Evolutionary conservation across 2,888 invertebrate genomes (phyloP).

Genomic region (Pandemis corylana): DNA sequence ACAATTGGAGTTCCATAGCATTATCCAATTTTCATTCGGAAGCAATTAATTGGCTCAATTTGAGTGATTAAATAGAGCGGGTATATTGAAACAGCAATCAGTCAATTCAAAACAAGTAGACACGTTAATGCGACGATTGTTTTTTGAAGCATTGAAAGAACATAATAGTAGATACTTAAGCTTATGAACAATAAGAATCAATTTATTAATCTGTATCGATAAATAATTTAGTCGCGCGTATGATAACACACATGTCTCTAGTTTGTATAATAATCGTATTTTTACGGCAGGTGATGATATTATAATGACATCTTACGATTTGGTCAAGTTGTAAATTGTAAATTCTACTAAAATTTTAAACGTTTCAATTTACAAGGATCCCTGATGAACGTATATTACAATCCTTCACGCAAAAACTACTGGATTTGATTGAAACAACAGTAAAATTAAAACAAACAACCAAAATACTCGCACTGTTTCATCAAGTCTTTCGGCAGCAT

Average conservation of each 20-base stretch:
- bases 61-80: slow-evolving; percentile 66
- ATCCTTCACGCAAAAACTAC: too few species aligned
- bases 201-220: slow-evolving; percentile 16
- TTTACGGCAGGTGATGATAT: too few species aligned
- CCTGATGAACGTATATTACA: too few species aligned
- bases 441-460: too few species aligned
- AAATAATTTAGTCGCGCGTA: background rate
- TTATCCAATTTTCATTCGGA: slow-evolving; percentile 43
- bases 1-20: slow-evolving; percentile 36
- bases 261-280: too few species aligned
- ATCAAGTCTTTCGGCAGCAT: background rate
- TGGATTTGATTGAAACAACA: too few species aligned
- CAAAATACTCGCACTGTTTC: background rate
- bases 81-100: slow-evolving; percentile 65
- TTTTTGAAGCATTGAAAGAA: slow-evolving; percentile 47
- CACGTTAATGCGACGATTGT: slow-evolving; percentile 68
- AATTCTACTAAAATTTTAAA: too few species aligned
- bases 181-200: slow-evolving; percentile 45
- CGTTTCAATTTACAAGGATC: too few species aligned
- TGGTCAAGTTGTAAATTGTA: too few species aligned
- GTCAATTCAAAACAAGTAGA: slow-evolving; percentile 66
- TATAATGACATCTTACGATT: too few species aligned
- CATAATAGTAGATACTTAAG: background rate
- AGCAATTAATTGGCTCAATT: slow-evolving; percentile 64
- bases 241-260: too few species aligned